Base-by-base conservation (phyloP, 2,888 invertebrate species). In the Mythimna lalbum region DNA sequence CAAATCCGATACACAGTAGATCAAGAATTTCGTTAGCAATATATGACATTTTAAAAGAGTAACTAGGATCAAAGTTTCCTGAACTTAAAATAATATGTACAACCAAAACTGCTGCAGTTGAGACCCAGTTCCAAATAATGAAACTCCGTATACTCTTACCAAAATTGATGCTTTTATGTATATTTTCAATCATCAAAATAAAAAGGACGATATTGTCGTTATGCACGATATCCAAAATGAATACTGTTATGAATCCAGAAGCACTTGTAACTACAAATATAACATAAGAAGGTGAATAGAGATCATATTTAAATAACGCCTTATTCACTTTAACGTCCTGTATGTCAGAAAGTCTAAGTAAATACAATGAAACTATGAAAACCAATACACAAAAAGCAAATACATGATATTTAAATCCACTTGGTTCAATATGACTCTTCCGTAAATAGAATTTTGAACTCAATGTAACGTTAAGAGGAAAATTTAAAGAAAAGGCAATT, bases 311-410 rank as follows among this genome's bases (percentile, higher is more conserved):
- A 17, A 21, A 67, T 27, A 39, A 21, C 9, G 19, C 50, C 2
- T 19, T 67, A 67, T 67, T 21, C 19, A 52, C 39, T 31, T 17
- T 9, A 31, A 0, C 6, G 7, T 67, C 39, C 2, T 67, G 12
- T 9, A 67, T 4, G 21, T 17, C 52, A 0, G 9, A 21, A 23
- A 67, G n/a, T 21, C 21, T 50, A 3, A 27, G 27, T 27, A 4
- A 27, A 27, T 27, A 27, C 27, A 27, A 3, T 5, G 31, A 0
- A 9, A 19, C 19, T 36, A 66, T 23, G 0, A 6, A 0, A 31
- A 31, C 67, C 19, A 52, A 31, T 39, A 67, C 19, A 39, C n/a
- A 67, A 67, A 67, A 67, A 0, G 67, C 39, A 67, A 67, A 67
- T 2, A 9, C 19, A 9, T 9, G 17, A 39, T 67, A 67, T 39